Conservation (phyloP, 2,888 invertebrate genomes). For the Eucriotettix oculatus region DNA sequence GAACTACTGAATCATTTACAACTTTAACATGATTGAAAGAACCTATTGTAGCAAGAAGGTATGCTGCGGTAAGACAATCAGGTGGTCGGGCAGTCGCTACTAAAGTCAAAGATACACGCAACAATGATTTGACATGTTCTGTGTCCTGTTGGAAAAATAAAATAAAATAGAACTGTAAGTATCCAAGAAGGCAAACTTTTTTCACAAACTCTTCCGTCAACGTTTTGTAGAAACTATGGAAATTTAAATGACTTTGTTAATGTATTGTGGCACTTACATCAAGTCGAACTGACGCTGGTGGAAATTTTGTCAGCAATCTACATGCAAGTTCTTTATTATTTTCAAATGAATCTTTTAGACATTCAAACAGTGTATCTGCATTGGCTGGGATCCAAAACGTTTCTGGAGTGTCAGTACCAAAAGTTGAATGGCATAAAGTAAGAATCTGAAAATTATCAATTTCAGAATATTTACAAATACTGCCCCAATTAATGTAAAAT, state of each 20-base stretch:
- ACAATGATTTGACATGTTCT: conserved; percentile 21
- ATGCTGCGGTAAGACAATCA: conserved; percentile 58
- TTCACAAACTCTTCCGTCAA: too few species aligned
- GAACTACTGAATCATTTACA: too few species aligned
- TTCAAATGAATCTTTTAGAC: conserved; percentile 61
- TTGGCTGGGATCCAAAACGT: conserved; percentile 16
- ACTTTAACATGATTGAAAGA: conserved; percentile 1
- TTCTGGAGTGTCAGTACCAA: conserved; percentile 10
- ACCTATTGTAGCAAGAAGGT: conserved; percentile 32
- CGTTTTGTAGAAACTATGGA: too few species aligned
- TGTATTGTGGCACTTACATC: not conserved
- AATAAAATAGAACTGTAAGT: too few species aligned
- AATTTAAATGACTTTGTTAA: too few species aligned
- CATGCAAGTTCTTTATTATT: conserved; percentile 51
- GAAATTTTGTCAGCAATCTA: conserved; percentile 32
- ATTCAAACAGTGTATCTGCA: conserved; percentile 31
- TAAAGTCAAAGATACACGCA: conserved; percentile 30
- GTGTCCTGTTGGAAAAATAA: conserved; percentile 15
- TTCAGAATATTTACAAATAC: not conserved
- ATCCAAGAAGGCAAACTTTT: too few species aligned
- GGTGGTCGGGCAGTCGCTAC: conserved; percentile 56
- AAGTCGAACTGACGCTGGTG: conserved; percentile 18
- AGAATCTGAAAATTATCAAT: conserved; percentile 19
- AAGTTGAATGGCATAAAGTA: conserved; percentile 19
- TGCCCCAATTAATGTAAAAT: too few species aligned